Base-by-base conservation (phyloP, 1,140 invertebrate species). In the Drosophila nannoptera region DNA sequence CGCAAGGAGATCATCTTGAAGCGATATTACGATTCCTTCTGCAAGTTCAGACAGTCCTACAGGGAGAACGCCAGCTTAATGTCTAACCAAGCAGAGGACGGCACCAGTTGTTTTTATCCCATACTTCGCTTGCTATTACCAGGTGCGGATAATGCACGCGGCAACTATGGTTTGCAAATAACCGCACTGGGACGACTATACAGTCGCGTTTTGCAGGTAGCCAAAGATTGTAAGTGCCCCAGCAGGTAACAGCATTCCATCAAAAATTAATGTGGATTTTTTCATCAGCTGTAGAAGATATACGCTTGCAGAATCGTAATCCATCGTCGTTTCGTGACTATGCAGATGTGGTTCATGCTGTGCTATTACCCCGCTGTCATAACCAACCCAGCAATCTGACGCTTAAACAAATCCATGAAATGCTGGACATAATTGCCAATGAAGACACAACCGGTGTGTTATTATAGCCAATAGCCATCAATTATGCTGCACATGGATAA, bases 101-200 rank as follows among this genome's bases (percentile, higher is more conserved):
- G 87, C 86, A 77, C 90, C 38, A 87, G 88, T 45, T 94, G 92
- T 53, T 92, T 96, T 53, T 96, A 92, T 90, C 91, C 93, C 22
- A 90, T 94, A 6, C 87, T 97, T 65, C 90, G 96, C 69, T 90
- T 96, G 11, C 86, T 97, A 7, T 75, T 97, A 5, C 95, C 95
- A 6, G 88, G 91, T 42, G 87, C 92, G 8, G 96, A 95, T 73
- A 91, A 92, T 62, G 90, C 92, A 48, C 90, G 94, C 64, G 90
- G 91, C 7, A 89, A 92, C 2, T 94, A 94, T 87, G 92, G 93
- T 5, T 87, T 95, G 22, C 94, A 94, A 88, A 92, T 93, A 88
- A 90, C 91, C 53, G 91, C 91, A 42, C 90, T 97, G 38, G 93
- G 92, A 14, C 91, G 91, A 68, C 89, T 95, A 8, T 93, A 95